Base-by-base conservation (phyloP, 2,888 invertebrate genomes). In the Creontiades dilutus region DNA sequence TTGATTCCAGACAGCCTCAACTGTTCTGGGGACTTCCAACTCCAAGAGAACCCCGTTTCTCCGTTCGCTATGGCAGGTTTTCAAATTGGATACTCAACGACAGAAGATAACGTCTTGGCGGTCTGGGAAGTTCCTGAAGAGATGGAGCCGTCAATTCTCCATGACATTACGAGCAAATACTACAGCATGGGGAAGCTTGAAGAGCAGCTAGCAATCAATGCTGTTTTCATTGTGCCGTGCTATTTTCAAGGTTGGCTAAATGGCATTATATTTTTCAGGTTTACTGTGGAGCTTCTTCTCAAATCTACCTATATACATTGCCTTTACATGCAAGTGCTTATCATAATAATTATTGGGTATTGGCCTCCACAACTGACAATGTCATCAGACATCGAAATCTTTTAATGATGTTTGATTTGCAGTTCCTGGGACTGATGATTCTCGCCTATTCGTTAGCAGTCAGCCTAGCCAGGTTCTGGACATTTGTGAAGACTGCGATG, bases 81-180 rank as follows among this genome's bases (percentile, higher is more conserved):
- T 94, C 97, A 98, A 93, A 93, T 96, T 0, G 98, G 97, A 85
- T 97, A 96, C 93, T 96, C 97, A 12, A 95, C 96, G 94, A 96
- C 96, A 85, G 96, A 96, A 93, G 96, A 97, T 0, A 94, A 96
- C 92, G 93, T 96, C 47, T 94, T 97, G 91, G 95, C 96, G 0
- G 94, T 96, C 16, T 97, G 97, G 97, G 97, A 97, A 94, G 97
- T 96, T 57, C 97, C 97, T 94, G 97, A 97, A 93, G 97, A 97
- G 0, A 97, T 97, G 93, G 97, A 97, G 92, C 95, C 95, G 91
- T 97, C 97, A 94, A 96, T 95, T 0, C 95, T 95, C 81, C 96
- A 96, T 92, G 95, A 96, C 9, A 94, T 96, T 93, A 94, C 96
- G 91, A 95, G 96, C 92, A 94, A 95, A 37, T 94, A 95, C 92